Conservation (phyloP, 2,888 invertebrate genomes). For the Cosmia trapezina region DNA sequence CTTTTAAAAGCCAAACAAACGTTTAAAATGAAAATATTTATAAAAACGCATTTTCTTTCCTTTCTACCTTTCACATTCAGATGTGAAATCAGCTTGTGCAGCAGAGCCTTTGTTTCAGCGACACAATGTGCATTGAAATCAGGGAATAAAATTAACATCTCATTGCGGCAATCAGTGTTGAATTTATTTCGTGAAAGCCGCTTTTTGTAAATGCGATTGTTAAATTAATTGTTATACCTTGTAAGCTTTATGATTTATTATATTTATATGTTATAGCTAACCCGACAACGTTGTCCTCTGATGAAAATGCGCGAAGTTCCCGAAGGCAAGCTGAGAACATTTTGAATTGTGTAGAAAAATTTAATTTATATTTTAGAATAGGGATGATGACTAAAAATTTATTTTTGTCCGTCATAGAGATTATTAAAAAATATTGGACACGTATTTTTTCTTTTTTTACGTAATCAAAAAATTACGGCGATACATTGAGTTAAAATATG, state of each 20-base stretch:
- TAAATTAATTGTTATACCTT: neutral
- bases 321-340: too few species aligned
- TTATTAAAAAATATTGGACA: too few species aligned
- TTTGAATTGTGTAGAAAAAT: too few species aligned
- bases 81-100: slow-evolving; percentile 44
- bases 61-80: slow-evolving; percentile 10
- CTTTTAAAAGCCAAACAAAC: neutral
- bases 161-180: slow-evolving; percentile 37
- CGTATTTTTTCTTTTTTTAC: too few species aligned
- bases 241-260: neutral
- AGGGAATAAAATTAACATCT: slow-evolving; percentile 55
- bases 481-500: too few species aligned
- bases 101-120: slow-evolving; percentile 47
- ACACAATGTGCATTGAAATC: slow-evolving; percentile 47
- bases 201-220: slow-evolving; percentile 12
- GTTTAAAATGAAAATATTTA: slow-evolving; percentile 13
- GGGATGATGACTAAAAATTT: too few species aligned
- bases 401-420: too few species aligned
- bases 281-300: too few species aligned
- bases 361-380: too few species aligned
- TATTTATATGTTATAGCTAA: too few species aligned
- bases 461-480: too few species aligned
- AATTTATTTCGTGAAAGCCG: slow-evolving; percentile 31
- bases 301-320: too few species aligned
- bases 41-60: slow-evolving; percentile 17